Evolutionary conservation across 2,113 vertebrate genomes (phyloP), one percentile per base, ranked within the genome.

Genomic region (Chionodraco myersi): DNA sequence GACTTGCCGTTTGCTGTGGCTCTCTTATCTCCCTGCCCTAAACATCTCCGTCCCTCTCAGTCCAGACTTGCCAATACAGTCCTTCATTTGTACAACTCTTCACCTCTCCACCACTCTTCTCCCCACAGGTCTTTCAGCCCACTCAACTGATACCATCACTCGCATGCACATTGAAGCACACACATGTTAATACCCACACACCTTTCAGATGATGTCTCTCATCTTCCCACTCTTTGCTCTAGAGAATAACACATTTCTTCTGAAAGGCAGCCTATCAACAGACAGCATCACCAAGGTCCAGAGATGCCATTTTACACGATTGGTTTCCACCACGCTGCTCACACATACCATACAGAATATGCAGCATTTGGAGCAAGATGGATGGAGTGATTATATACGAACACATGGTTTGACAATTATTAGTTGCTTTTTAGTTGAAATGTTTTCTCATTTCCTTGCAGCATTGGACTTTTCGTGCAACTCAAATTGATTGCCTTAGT

Each of bases 401-500:
- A 89, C 84, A 86, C 65, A 78, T 78, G 61, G 48, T 78, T 90
- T 86, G 85, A 86, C 86, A 85, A 91, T 86, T 89, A 89, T 91
- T 86, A 88, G 78, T 87, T 91, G 81, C 82, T 82, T 88, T 81
- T 92, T 79, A 89, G 77, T 87, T 88, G 84, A 83, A 69, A 87
- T 88, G 82, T 88, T 90, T 92, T 90, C 73, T 86, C 65, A 90
- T 91, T 92, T 92, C 86, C 87, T 83, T 61, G 69, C 49, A 63
- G 75, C 63, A 72, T 79, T 83, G 66, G 83, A 77, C 79, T 75
- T 82, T 84, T 88, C 70, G 66, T 36, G 49, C 67, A 71, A 34
- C 58, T 73, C 53, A 77, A 92, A 92, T 91, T 85, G 84, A 94
- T 94, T 93, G 82, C 87, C 83, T 82, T 90, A 82, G 85, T 90